Evolutionary conservation across 2,797 vertebrate genomes (phyloP).

Genomic region (Mionectes olivaceus): DNA sequence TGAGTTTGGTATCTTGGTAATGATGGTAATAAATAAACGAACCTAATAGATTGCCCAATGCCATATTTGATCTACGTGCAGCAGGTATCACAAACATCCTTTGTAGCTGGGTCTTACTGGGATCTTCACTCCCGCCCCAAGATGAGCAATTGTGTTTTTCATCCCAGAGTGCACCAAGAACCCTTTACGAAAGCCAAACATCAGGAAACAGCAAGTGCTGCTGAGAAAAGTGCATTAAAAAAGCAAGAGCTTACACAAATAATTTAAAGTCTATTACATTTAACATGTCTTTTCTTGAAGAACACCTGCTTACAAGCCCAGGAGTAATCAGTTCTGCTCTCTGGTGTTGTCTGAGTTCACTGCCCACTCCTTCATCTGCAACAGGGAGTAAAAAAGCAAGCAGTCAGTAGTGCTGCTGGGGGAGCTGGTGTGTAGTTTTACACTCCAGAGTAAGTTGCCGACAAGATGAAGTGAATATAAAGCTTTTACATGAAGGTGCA

Average conservation of each 20-base stretch:
- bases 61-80: not conserved
- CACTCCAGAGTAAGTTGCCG: not conserved
- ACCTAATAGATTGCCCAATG: not conserved
- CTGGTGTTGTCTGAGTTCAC: not conserved
- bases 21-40: constrained; percentile 20
- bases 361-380: not conserved
- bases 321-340: not conserved
- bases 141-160: not conserved
- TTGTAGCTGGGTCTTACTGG: not conserved
- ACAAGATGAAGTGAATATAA: not conserved
- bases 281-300: not conserved
- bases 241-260: not conserved
- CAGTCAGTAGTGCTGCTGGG: not conserved
- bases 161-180: not conserved
- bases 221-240: not conserved
- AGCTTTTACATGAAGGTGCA: not conserved
- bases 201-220: not conserved
- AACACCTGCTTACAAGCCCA: not conserved
- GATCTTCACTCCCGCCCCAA: not conserved
- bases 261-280: not conserved
- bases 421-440: not conserved
- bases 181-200: not conserved
- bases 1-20: not conserved
- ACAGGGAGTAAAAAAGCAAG: not conserved
- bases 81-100: not conserved